Evolutionary conservation across 2,797 vertebrate genomes (phyloP), one percentile per base, ranked within the genome.

Genomic region (Chelonia mydas): DNA sequence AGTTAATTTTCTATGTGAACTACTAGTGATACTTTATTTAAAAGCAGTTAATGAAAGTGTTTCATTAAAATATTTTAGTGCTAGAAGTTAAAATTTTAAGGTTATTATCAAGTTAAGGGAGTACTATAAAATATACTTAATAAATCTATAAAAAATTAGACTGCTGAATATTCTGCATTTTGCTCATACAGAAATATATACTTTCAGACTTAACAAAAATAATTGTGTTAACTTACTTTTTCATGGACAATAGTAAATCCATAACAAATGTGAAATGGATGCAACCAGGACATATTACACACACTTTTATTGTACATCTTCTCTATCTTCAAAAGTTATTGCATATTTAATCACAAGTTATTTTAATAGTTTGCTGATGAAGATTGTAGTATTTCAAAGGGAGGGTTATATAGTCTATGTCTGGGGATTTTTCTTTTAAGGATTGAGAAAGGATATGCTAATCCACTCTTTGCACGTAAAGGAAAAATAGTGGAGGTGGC

Each of bases 241-340:
- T 97, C 88, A 88, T 90, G 61, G 85, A 80, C 90, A 92, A 54
- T 49, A 90, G 33, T 97, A 96, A 97, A 97, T 96, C 94, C 78
- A 21, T 37, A 88, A 80, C 1, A 41, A 53, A 83, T 81, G 79
- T 51, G 77, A 94, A 94, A 82, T 16, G 76, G 54, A 65, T 84
- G 80, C 7, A 82, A 92, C 25, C 19, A n/a, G 68, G 76, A 90
- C 50, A 51, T 9, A 81, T 83, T 86, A 25, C 7, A 33, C 50
- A 37, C 3, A 13, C 2, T 87, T 81, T 85, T 68, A 45, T 84
- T 90, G 79, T 23, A 95, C 86, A 78, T 92, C 21, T 83, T 74
- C 82, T 77, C 78, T 89, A 21, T 50, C 82, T 89, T 88, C 80
- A 88, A 81, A 92, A 61, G 25, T 76, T 85, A 90, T 92, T 45